A percentile compares a stretch with the other conserved stretches of the same genome.
Conservation (phyloP, 2,113 vertebrate genomes). For the Arizona elegans region DNA sequence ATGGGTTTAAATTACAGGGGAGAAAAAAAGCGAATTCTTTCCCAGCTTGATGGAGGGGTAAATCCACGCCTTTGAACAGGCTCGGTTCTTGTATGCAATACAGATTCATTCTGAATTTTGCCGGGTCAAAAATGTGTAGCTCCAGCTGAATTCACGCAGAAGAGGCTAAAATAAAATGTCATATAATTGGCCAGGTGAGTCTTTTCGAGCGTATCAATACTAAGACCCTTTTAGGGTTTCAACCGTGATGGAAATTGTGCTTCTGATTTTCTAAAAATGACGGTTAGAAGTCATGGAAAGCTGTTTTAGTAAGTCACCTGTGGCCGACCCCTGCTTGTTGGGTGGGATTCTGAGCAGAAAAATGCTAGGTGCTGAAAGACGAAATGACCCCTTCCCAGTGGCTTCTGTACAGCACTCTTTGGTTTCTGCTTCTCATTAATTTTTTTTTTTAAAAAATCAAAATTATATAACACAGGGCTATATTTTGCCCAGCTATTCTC, state of each 20-base stretch:
- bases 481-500: not conserved
- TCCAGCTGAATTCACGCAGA: not conserved
- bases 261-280: not conserved
- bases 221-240: not conserved
- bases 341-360: not conserved
- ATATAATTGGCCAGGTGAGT: not conserved
- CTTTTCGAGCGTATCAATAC: not conserved
- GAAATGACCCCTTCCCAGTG: fast-evolving
- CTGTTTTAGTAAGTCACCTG: not conserved
- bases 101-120: not conserved
- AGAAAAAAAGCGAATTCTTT: not conserved
- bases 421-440: not conserved
- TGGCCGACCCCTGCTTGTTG: not conserved
- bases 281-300: not conserved
- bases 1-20: not conserved
- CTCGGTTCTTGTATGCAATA: not conserved
- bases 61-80: not conserved
- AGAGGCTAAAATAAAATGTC: not conserved
- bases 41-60: not conserved
- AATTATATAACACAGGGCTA: not conserved
- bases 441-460: not conserved
- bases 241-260: not conserved
- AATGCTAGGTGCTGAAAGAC: not conserved
- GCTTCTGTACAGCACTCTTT: not conserved
- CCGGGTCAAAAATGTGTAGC: not conserved